Conservation (phyloP, 2,113 vertebrate genomes). For the Stegastes partitus region DNA sequence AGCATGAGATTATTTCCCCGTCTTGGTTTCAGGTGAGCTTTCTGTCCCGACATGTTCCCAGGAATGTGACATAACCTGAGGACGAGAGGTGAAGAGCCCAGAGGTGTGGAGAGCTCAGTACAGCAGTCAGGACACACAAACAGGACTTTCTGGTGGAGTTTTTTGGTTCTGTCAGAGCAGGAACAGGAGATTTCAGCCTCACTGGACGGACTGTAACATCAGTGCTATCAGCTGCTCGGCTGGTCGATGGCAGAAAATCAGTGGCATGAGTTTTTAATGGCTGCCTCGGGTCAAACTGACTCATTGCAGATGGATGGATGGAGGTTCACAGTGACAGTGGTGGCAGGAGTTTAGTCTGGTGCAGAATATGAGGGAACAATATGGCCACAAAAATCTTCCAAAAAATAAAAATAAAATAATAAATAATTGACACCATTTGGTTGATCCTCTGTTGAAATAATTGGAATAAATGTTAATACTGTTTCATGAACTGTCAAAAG, state of each 20-base stretch:
- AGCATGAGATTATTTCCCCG: slow-evolving; percentile 1
- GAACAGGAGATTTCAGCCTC: not conserved
- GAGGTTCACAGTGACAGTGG: not conserved
- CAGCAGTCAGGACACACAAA: not conserved
- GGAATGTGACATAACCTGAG: slow-evolving; percentile 77
- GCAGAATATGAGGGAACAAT: not conserved
- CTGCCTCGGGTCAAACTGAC: slow-evolving; percentile 30
- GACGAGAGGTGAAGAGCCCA: slow-evolving; percentile 16
- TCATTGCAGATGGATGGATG: not conserved
- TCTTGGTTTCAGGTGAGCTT: slow-evolving; percentile 36
- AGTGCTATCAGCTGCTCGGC: slow-evolving; percentile 28
- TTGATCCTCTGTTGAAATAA: no score
- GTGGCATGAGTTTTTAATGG: slow-evolving; percentile 24
- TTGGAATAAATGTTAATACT: not conserved
- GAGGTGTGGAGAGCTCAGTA: not conserved
- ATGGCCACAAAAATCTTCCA: not conserved
- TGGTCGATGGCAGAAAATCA: slow-evolving; percentile 34
- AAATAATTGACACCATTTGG: not conserved
- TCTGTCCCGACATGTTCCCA: slow-evolving; percentile 63
- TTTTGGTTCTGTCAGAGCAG: not conserved
- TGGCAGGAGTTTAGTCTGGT: not conserved
- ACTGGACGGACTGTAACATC: slow-evolving; percentile 1
- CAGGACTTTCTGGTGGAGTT: not conserved
- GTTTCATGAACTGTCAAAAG: no score
- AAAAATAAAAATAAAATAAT: not conserved